Evolutionary conservation across 2,113 vertebrate genomes (phyloP).

Genomic region (Cranoglanis bouderius): DNA sequence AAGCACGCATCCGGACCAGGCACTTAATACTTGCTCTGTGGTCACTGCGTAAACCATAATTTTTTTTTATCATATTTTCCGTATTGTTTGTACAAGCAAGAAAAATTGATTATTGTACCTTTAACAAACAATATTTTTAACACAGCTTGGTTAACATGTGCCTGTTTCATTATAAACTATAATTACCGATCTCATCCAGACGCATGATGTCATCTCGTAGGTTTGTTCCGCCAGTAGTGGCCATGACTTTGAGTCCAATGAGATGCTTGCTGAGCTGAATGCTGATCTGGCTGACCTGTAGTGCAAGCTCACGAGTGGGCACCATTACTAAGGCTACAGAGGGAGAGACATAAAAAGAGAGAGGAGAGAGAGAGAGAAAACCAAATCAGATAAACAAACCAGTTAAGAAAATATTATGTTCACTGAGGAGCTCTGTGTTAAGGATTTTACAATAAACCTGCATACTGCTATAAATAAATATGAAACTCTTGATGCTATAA

Average conservation of each 20-base stretch:
- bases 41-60: too few species aligned
- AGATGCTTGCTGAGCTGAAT: conserved; percentile 81
- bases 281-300: conserved; percentile 80
- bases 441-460: background rate
- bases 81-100: too few species aligned
- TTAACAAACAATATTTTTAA: background rate
- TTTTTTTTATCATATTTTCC: too few species aligned
- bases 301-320: conserved; percentile 77
- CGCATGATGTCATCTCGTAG: conserved; percentile 81
- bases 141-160: background rate
- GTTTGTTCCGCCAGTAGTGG: conserved; percentile 79
- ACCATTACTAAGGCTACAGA: conserved; percentile 76
- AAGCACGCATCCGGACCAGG: too few species aligned
- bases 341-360: conserved; percentile 21
- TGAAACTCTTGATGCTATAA: background rate
- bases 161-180: background rate
- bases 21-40: too few species aligned
- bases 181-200: conserved; percentile 75
- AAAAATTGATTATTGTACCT: too few species aligned
- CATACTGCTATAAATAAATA: background rate
- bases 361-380: background rate
- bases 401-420: background rate
- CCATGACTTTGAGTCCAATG: conserved; percentile 79
- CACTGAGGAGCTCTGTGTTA: background rate
- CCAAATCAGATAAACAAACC: background rate